These are phyloP conservation scores for Lophotis ruficrista DNA, from an alignment of 2,113 vertebrate species.

Conservation along the genomic window DNA sequence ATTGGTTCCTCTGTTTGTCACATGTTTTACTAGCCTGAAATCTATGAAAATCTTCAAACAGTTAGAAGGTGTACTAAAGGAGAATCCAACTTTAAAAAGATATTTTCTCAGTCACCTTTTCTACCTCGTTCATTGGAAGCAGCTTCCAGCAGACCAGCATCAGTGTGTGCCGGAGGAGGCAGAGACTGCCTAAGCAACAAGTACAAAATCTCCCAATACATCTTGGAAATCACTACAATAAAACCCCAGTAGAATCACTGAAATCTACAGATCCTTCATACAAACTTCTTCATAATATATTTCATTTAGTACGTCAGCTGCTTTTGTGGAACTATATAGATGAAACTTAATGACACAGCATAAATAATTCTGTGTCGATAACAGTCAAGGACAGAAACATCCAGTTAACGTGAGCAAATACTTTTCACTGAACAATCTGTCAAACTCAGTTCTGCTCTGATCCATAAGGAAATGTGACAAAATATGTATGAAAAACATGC, in stretches of 20 bases:
- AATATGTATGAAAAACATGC: background rate
- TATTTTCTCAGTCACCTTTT: background rate
- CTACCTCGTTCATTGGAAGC: fast-evolving
- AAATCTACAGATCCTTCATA: background rate
- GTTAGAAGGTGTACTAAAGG: background rate
- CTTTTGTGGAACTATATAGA: background rate
- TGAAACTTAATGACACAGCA: background rate
- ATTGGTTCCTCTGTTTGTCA: background rate
- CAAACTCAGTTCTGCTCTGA: background rate
- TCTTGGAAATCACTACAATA: background rate
- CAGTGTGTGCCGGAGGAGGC: background rate
- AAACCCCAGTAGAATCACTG: background rate
- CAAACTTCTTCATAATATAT: background rate
- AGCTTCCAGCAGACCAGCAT: background rate
- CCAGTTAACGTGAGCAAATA: background rate
- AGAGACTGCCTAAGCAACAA: background rate
- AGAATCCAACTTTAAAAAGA: background rate
- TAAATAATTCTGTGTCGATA: background rate
- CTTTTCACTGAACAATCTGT: background rate
- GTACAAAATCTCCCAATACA: background rate
- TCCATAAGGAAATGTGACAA: background rate
- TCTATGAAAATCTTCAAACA: background rate
- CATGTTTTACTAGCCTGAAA: background rate
- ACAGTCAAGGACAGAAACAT: background rate
- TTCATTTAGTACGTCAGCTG: background rate